Percentiles rank a stretch among this genome's conserved stretches.
Evolutionary conservation across 2,888 invertebrate genomes (phyloP).

Genomic region (Silvanus unidentatus): DNA sequence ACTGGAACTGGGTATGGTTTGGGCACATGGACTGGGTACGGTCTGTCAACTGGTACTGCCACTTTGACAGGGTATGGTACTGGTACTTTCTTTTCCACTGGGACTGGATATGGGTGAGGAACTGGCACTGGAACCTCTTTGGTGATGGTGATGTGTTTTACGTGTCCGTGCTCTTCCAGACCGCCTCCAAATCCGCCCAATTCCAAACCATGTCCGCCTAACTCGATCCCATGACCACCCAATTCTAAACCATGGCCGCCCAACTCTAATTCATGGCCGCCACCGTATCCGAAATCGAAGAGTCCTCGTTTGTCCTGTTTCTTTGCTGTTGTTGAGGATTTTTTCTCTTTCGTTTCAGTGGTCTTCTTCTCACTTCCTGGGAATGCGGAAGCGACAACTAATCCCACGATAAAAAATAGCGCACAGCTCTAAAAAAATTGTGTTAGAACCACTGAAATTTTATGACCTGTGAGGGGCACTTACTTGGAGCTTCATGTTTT

Average conservation of each 20-base stretch:
- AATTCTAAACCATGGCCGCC: conserved; percentile 24
- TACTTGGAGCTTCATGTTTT: conserved; percentile 39
- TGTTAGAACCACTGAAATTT: conserved; percentile 2
- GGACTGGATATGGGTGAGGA: conserved; percentile 53
- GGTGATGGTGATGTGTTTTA: conserved; percentile 43
- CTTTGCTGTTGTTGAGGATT: conserved; percentile 32
- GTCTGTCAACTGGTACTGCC: conserved; percentile 48
- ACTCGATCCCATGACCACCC: conserved; percentile 21
- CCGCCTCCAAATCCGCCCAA: conserved; percentile 17
- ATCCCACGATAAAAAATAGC: conserved; percentile 38
- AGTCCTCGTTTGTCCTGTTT: conserved; percentile 38
- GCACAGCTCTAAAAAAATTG: conserved; percentile 36
- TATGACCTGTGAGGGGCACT: conserved; percentile 21
- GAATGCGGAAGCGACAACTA: conserved; percentile 39
- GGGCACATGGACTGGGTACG: conserved; percentile 45
- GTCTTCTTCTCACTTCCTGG: conserved; percentile 33
- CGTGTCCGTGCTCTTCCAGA: conserved; percentile 21
- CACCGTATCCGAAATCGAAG: conserved; percentile 34
- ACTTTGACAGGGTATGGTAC: conserved; percentile 44
- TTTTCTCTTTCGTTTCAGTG: conserved; percentile 28
- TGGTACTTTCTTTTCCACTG: conserved; percentile 48
- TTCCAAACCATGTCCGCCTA: conserved; percentile 14
- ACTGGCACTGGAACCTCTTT: conserved; percentile 41
- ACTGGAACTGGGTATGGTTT: conserved; percentile 50
- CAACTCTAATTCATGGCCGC: conserved; percentile 21